Base-by-base conservation (phyloP, 2,888 invertebrate species). In the Xestia rhomboidea region DNA sequence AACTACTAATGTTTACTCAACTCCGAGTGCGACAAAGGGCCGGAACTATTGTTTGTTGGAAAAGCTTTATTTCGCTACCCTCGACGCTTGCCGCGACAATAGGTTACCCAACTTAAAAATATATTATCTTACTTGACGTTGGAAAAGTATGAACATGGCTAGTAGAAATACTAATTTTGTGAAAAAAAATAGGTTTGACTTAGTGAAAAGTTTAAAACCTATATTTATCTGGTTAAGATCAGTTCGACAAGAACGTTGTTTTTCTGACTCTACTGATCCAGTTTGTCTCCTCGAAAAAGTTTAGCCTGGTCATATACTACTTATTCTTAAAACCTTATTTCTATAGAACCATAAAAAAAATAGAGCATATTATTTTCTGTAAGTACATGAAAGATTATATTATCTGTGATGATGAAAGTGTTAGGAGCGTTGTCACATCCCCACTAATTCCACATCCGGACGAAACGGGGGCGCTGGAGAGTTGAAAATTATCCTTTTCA, bases 401-500 rank as follows among this genome's bases (percentile, higher is more conserved):
- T 38, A 4, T 38, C 6, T 51, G 0, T 8, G 49, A 24, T 27
- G 15, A 27, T 13, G 57, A 57, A 18, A 30, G 30, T 30, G 10
- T 60, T 60, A 18, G 30, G 1, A 60, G 30, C 30, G 30, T 60
- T 60, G 82, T 75, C 93, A 74, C 90, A 92, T 95, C 96, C 95
- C 90, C 81, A 90, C 68, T 84, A 91, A 84, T 88, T 89, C 88
- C 89, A 90, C 93, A 87, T 89, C 85, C 89, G 88, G 83, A 83
- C 85, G 85, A 92, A 92, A 91, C 91, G 91, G 92, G 95, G 93
- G 94, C 93, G 94, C 92, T 95, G 91, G 95, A 94, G 95, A 96
- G 95, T 96, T 96, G 96, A 96, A 96, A 96, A 96, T 96, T 96
- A 96, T 96, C 96, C 96, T 96, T 96, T 96, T 96, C 96, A 96